A percentile compares a stretch with the other conserved stretches of the same genome.
phyloP scores from a whole-genome alignment of 2,113 vertebrate species.

The Tor tambroides region DNA sequence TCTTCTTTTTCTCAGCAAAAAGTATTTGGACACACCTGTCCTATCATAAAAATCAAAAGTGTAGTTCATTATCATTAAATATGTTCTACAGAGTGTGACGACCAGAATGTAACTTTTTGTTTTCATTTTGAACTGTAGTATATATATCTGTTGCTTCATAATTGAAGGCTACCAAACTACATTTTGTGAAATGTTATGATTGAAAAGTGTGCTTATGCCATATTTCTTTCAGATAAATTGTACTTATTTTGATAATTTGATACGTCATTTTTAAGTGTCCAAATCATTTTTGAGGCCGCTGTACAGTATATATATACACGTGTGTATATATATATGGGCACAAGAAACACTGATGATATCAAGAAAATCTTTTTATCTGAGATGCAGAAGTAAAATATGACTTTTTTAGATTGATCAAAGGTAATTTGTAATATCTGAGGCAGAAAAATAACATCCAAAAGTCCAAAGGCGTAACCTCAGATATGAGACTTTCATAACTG shows the following conservation, averaged over 20 bases:
- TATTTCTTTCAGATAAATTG: no score
- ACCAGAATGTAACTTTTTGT: background rate
- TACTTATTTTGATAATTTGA: no score
- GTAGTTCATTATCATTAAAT: background rate
- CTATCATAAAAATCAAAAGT: background rate
- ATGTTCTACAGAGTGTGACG: background rate
- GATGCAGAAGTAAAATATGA: background rate
- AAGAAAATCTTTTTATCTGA: background rate
- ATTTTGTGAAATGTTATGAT: background rate
- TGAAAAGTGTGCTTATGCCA: no score
- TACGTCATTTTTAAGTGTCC: no score
- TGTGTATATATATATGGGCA: background rate
- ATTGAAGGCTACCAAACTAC: background rate
- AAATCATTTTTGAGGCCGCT: no score
- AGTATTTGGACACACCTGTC: background rate
- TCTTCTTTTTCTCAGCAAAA: no score
- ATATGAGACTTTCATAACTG: slow-evolving; percentile 9
- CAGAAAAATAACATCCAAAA: background rate
- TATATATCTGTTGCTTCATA: background rate
- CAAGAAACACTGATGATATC: background rate
- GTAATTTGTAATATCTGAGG: background rate
- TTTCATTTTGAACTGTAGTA: background rate
- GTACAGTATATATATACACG: background rate
- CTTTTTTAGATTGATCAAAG: background rate
- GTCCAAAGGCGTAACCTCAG: slow-evolving; percentile 1